Base-by-base conservation (phyloP, 1,140 invertebrate species). In the Sycobia sp. region DNA sequence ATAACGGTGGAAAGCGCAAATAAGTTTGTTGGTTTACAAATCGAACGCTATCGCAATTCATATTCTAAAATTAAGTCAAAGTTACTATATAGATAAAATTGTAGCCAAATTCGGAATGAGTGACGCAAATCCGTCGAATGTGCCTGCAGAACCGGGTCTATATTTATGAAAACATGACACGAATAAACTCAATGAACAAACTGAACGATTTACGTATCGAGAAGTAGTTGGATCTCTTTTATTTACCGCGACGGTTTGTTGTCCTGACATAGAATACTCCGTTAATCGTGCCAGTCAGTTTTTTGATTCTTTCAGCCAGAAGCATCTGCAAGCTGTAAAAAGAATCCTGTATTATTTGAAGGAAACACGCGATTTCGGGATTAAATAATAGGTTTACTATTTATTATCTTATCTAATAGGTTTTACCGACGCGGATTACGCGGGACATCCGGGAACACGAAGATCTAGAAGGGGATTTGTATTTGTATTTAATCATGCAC, bases 21-120 rank as follows among this genome's bases (percentile, higher is more conserved):
- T 4, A 36, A 67, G 18, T 71, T 67, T 67, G 29, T 71, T 34
- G 70, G 65, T 27, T 8, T 72, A 22, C 43, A 73, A 68, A 71
- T 72, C 47, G 16, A 65, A 36, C 64, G 56, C 39, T n/a, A 32
- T 43, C 38, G 67, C 7, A 8, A 59, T 49, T 22, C 14, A 11
- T 10, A n/a, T 11, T 22, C 11, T 59, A 7, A 57, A 57, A 38
- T 49, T 59, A 14, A 3, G 14, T 7, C 44, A 49, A 36, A 23
- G n/a, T 16, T 20, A 8, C 13, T 59, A 59, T 39, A 49, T 59
- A 23, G 10, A 49, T 20, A 59, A 49, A 38, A 36, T 59, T 20
- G 13, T 59, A 16, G n/a, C 14, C 23, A 41, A 36, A 49, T 49
- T 59, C 39, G 23, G 23, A 16, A 18, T 59, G 27, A n/a, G 4